Base-by-base conservation (phyloP, 2,888 invertebrate species). In the Leptarthrus brevirostris region DNA sequence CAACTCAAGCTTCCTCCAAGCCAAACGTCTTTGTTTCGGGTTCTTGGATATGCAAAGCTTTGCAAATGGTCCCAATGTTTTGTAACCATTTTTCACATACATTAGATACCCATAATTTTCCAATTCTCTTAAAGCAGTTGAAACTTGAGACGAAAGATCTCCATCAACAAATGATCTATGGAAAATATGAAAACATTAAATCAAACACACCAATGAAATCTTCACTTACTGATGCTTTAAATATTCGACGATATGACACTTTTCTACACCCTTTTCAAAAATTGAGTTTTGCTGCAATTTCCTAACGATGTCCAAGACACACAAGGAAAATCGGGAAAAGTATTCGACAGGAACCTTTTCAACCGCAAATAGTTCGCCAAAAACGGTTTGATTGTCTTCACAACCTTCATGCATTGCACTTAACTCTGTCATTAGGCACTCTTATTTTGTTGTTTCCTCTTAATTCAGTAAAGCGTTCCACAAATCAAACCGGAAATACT, bases 41-140 rank as follows among this genome's bases (percentile, higher is more conserved):
- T 81, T 82, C n/a, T 80, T 82, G 0, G 82, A 81, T 69, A 78
- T 77, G 14, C 82, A 80, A 74, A 84, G 70, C 74, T 80, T 82
- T 6, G 84, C 82, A 52, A 83, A 82, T 3, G 85, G 85, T 0
- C 84, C 84, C 71, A 84, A 40, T 1, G 84, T 84, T 74, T 82
- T 82, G 77, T 82, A 84, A 0, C 85, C 83, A 47, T 80, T 78
- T 75, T 44, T 73, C 79, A 70, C 40, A 16, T 82, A 80, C 64
- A 84, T 77, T 12, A 77, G 18, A 69, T 82, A 84, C 1, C 84
- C 84, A 14, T 76, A 78, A 8, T 78, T 73, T 5, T 80, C 80
- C 5, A 84, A 75, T 49, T 80, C 80, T 53, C 80, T 78, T 2
- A 84, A 56, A 0, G 84, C 84, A 14, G 79, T 80, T 66, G 80